Evolutionary conservation across 2,888 invertebrate genomes (phyloP).

Genomic region (Linyphia triangularis): DNA sequence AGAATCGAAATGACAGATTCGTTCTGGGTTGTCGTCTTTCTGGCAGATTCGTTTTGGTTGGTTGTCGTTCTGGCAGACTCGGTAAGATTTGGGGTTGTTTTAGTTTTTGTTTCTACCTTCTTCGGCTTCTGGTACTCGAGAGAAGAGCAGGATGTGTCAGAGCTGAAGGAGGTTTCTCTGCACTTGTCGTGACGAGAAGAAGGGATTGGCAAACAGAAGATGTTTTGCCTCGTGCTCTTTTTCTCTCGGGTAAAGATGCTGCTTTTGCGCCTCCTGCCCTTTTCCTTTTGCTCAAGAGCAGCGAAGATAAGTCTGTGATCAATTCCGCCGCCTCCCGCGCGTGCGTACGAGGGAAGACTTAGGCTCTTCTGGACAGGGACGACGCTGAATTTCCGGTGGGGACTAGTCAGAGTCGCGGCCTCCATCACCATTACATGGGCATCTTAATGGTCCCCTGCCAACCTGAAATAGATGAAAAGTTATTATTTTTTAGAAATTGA

Average conservation of each 20-base stretch:
- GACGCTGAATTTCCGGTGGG: slow-evolving; percentile 52
- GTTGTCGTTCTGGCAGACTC: not conserved
- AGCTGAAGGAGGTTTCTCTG: slow-evolving; percentile 67
- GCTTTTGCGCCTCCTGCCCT: slow-evolving; percentile 47
- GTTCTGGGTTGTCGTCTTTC: not conserved
- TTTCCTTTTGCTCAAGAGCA: slow-evolving; percentile 65
- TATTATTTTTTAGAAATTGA: not conserved
- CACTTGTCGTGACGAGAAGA: slow-evolving; percentile 41
- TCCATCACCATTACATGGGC: slow-evolving; percentile 65
- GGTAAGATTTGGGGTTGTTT: not conserved
- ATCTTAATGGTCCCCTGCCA: slow-evolving; percentile 52
- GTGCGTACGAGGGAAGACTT: slow-evolving; percentile 69
- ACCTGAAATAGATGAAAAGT: slow-evolving; percentile 23
- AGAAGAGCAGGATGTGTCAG: slow-evolving; percentile 75
- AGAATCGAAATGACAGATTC: slow-evolving; percentile 41
- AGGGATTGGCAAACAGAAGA: slow-evolving; percentile 67
- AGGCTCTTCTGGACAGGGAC: slow-evolving; percentile 68
- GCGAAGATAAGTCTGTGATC: slow-evolving; percentile 70
- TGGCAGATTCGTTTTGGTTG: not conserved
- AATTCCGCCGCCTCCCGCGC: slow-evolving; percentile 65
- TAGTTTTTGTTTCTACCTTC: not conserved
- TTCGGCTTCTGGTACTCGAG: slow-evolving; percentile 72
- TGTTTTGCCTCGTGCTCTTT: slow-evolving; percentile 44
- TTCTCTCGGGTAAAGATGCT: slow-evolving; percentile 50
- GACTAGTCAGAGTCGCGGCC: slow-evolving; percentile 67